Percentiles rank a stretch among this genome's conserved stretches.
Evolutionary conservation across 2,888 invertebrate genomes (phyloP).

Genomic region (Lasioglossum morio): DNA sequence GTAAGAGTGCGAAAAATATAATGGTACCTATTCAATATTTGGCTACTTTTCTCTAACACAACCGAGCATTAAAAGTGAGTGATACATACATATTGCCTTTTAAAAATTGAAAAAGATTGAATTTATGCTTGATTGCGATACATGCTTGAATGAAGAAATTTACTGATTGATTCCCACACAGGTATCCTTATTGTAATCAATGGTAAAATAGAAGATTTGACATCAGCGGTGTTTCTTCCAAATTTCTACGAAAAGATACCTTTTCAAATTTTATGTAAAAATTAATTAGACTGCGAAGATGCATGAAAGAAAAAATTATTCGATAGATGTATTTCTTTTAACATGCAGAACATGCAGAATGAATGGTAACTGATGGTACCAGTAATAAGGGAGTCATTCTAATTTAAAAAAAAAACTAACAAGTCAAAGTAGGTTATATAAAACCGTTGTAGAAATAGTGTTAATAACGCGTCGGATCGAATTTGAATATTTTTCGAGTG

Average conservation of each 20-base stretch:
- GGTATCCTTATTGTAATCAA: background rate
- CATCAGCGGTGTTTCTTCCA: background rate
- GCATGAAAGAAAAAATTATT: background rate
- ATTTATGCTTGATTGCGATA: background rate
- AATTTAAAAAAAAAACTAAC: background rate
- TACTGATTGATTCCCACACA: background rate
- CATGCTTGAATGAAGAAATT: background rate
- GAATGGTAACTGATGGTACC: background rate
- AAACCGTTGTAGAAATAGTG: background rate
- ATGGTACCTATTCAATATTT: constrained; percentile 10
- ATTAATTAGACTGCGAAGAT: background rate
- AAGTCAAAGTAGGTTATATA: background rate
- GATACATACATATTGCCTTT: background rate
- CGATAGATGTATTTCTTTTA: no score
- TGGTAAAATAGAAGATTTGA: background rate
- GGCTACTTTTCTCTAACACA: constrained; percentile 3
- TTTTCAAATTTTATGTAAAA: background rate
- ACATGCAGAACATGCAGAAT: background rate
- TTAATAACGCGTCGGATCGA: background rate
- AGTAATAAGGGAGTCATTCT: background rate
- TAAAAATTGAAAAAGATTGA: background rate
- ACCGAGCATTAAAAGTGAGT: constrained; percentile 1
- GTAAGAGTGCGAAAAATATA: constrained; percentile 1
- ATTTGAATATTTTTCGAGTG: background rate
- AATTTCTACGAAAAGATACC: background rate